These are phyloP conservation scores for Mustela lutreola DNA, from an alignment of 2,113 vertebrate genomes.

Conservation along the genomic window DNA sequence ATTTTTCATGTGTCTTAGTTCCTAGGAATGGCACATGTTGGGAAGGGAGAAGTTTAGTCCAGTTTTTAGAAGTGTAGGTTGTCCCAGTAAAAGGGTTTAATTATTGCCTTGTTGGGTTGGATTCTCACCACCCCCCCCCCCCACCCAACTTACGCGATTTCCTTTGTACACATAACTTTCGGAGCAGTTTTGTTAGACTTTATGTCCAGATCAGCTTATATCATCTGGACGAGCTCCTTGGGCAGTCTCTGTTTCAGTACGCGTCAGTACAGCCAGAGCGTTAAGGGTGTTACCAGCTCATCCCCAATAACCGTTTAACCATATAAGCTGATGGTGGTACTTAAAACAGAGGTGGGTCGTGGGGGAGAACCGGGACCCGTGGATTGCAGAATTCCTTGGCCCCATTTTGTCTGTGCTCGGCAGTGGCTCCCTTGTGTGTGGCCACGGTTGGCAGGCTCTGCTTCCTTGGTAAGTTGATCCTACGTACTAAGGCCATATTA, in stretches of 20 bases:
- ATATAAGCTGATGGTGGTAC: background rate
- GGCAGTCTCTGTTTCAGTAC: background rate
- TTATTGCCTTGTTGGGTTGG: background rate
- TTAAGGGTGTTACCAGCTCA: background rate
- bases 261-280: background rate
- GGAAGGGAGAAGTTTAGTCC: background rate
- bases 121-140: background rate
- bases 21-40: background rate
- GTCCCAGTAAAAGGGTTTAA: background rate
- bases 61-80: conserved; percentile 40
- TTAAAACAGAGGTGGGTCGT: background rate
- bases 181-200: background rate
- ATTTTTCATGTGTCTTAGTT: background rate
- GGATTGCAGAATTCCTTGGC: background rate
- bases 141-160: background rate
- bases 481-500: background rate
- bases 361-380: background rate
- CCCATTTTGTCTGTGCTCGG: background rate
- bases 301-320: background rate
- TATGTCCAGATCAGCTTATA: background rate
- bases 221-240: background rate
- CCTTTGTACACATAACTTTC: background rate
- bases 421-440: background rate
- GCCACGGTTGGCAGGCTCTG: background rate
- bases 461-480: background rate